Conservation (phyloP, 37 sponge, comb jelly and placozoan species). For the Cliona cf. orientalis region DNA sequence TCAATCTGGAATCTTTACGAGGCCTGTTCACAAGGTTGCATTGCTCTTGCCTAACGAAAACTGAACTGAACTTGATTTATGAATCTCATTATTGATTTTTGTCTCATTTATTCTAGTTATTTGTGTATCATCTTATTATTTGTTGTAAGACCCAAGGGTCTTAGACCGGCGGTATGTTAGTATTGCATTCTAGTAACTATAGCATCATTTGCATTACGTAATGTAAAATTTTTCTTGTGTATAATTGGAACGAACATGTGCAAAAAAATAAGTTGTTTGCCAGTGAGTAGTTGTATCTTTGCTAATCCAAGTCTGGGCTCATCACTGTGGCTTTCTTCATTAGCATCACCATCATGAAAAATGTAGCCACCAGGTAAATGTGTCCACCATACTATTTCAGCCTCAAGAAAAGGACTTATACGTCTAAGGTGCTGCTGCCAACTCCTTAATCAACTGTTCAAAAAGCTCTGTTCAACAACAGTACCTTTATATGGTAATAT, state of each 20-base stretch:
- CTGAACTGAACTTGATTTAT: neutral
- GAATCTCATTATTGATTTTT: neutral
- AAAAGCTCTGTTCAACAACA: no score
- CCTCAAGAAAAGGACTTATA: no score
- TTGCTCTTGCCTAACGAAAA: neutral
- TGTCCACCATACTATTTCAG: no score
- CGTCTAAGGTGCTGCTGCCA: no score
- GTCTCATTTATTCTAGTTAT: neutral
- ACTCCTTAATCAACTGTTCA: no score
- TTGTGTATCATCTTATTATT: no score
- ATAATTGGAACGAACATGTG: neutral
- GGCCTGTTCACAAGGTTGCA: neutral
- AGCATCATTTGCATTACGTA: neutral
- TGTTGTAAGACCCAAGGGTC: no score
- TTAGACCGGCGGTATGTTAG: neutral
- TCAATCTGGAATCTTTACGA: neutral
- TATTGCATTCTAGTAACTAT: neutral
- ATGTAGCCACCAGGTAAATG: no score
- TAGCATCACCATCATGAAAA: no score
- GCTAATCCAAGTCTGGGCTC: conserved; percentile 16
- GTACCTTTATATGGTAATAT: no score
- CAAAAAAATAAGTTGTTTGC: neutral
- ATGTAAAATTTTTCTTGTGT: neutral
- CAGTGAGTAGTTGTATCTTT: neutral
- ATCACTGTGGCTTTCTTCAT: no score